Conservation (phyloP, 2,113 vertebrate genomes). For the Vanacampus margaritifer region DNA sequence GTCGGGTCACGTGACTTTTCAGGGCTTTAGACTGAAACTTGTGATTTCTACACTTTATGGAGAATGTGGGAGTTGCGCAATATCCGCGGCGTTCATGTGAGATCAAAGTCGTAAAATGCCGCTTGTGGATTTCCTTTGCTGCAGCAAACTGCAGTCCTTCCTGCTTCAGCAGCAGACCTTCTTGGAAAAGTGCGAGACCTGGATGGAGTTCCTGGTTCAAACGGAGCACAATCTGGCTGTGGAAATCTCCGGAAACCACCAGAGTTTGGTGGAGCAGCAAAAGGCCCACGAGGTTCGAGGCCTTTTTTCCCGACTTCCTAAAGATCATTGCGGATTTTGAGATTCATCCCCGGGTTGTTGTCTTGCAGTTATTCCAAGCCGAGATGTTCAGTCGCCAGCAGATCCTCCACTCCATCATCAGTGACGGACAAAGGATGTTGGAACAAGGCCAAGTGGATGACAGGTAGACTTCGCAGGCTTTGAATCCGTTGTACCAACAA, state of each 20-base stretch:
- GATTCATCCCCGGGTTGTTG: not conserved
- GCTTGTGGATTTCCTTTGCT: slow-evolving; percentile 1
- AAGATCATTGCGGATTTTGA: not conserved
- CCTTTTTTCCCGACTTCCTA: not conserved
- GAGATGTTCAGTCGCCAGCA: slow-evolving; percentile 99
- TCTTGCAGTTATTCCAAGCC: slow-evolving; percentile 88
- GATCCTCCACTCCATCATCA: slow-evolving; percentile 95
- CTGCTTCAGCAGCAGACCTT: slow-evolving; percentile 95
- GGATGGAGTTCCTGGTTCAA: slow-evolving; percentile 97
- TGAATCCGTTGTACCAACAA: not conserved
- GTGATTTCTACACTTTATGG: no score
- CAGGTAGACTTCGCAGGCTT: slow-evolving; percentile 74
- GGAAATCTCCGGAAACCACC: slow-evolving; percentile 93
- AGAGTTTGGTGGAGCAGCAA: slow-evolving; percentile 90
- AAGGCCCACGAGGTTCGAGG: slow-evolving; percentile 84
- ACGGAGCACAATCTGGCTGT: slow-evolving; percentile 90
- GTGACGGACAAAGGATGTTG: slow-evolving; percentile 88
- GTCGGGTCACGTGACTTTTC: no score
- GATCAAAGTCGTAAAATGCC: no score
- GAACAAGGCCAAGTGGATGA: slow-evolving; percentile 98
- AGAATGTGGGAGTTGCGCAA: no score
- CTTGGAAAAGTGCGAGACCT: slow-evolving; percentile 96
- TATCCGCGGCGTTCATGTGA: no score
- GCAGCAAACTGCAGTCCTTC: slow-evolving; percentile 93
- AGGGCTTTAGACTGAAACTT: no score